phyloP scores from a whole-genome alignment of 2,113 vertebrate species.

The Pelecanoides urinatrix region DNA sequence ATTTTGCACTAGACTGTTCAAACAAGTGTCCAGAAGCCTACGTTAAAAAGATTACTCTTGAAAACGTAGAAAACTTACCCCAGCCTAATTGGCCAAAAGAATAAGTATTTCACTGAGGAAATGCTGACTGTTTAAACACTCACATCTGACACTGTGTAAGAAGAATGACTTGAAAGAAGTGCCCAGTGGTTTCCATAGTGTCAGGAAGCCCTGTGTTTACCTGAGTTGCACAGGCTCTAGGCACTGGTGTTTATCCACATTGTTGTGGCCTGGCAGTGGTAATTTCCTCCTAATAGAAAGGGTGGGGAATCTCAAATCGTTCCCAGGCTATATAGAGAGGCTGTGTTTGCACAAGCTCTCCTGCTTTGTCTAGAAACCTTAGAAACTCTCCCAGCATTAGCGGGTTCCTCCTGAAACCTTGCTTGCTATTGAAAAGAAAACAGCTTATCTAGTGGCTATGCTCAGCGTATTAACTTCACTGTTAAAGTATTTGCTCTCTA shows the following conservation, averaged over 20 bases:
- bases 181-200: constrained; percentile 18
- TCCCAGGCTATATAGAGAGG: constrained; percentile 66
- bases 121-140: constrained; percentile 58
- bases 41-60: background rate
- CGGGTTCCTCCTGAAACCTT: background rate
- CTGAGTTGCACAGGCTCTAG: constrained; percentile 58
- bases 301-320: constrained; percentile 60
- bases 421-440: background rate
- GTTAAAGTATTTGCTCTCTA: background rate
- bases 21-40: background rate
- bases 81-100: background rate
- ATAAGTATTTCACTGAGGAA: constrained; percentile 47
- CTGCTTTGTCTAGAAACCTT: constrained; percentile 9
- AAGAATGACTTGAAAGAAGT: constrained; percentile 70
- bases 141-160: constrained; percentile 62
- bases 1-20: background rate
- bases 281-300: constrained; percentile 70
- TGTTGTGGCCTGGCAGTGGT: constrained; percentile 70
- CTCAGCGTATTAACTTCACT: background rate
- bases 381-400: background rate
- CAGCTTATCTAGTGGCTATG: background rate
- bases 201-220: constrained; percentile 75
- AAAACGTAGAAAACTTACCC: background rate
- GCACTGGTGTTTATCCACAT: constrained; percentile 64
- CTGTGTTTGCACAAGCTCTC: constrained; percentile 47